Conservation (phyloP, 2,797 vertebrate genomes). For the Eutrigla gurnardus region DNA sequence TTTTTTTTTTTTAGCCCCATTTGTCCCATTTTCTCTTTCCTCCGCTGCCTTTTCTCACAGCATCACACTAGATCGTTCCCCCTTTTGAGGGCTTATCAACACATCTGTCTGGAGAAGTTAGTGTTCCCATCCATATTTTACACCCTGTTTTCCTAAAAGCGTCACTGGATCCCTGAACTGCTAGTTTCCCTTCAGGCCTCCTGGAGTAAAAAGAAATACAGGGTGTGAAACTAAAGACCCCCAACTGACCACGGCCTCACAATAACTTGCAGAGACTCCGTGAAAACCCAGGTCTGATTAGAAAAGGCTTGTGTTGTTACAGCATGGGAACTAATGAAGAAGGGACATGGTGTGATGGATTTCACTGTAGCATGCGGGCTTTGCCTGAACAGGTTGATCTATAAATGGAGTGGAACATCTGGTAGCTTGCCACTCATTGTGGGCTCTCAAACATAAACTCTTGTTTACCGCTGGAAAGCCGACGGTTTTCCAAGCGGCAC, state of each 20-base stretch:
- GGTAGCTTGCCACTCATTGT: slow-evolving; percentile 31
- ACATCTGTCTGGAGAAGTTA: slow-evolving; percentile 81
- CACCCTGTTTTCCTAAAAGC: slow-evolving; percentile 76
- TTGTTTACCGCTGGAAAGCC: slow-evolving; percentile 31
- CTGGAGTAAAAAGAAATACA: slow-evolving; percentile 39
- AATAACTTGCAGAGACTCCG: slow-evolving; percentile 55
- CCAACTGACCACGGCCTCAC: slow-evolving; percentile 47
- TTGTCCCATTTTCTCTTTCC: slow-evolving; percentile 39
- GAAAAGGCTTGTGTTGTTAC: slow-evolving; percentile 33
- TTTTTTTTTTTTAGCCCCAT: slow-evolving; percentile 12
- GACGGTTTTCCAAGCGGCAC: slow-evolving; percentile 60
- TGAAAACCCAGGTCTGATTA: slow-evolving; percentile 38
- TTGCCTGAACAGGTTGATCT: slow-evolving; percentile 60
- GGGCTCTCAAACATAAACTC: slow-evolving; percentile 38
- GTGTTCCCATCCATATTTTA: slow-evolving; percentile 80
- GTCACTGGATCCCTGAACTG: slow-evolving; percentile 75
- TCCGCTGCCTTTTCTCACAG: slow-evolving; percentile 27
- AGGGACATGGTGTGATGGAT: slow-evolving; percentile 40
- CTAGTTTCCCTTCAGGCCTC: slow-evolving; percentile 58
- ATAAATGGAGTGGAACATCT: slow-evolving; percentile 61
- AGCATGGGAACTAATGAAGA: slow-evolving; percentile 56
- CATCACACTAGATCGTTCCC: slow-evolving; percentile 32
- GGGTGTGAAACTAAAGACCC: slow-evolving; percentile 78
- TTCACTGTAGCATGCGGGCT: slow-evolving; percentile 42
- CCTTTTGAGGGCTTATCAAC: slow-evolving; percentile 75